phyloP scores from a whole-genome alignment of 2,797 vertebrate species.

The Macropus fuliginosus region DNA sequence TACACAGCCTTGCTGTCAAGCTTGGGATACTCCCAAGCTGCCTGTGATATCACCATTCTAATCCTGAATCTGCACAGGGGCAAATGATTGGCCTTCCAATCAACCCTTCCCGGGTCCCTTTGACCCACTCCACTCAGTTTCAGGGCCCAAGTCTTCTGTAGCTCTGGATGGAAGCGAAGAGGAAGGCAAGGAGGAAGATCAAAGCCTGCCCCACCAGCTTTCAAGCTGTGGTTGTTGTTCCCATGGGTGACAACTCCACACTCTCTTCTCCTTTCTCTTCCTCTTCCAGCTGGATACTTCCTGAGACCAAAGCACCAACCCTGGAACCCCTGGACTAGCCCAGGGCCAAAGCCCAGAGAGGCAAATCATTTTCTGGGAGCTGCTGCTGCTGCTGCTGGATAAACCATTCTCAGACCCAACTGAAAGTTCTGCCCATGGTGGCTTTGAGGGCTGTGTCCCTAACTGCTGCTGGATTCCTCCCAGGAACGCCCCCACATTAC shows the following conservation, averaged over 20 bases:
- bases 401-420: not conserved
- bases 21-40: not conserved
- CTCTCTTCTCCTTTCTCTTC: not conserved
- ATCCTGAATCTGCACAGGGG: not conserved
- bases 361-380: not conserved
- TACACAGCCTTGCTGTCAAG: not conserved
- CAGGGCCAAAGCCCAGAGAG: not conserved
- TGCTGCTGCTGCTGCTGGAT: fast-evolving
- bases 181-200: not conserved
- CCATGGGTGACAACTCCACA: not conserved
- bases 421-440: not conserved
- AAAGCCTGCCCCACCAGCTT: not conserved
- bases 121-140: not conserved
- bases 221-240: not conserved
- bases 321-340: not conserved
- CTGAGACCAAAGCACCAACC: not conserved
- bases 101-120: not conserved
- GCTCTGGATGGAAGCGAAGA: not conserved
- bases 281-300: not conserved
- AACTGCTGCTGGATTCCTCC: conserved; percentile 11
- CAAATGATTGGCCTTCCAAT: not conserved
- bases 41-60: too few species aligned
- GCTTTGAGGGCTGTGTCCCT: conserved; percentile 3
- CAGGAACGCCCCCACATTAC: not conserved
- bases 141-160: not conserved